Evolutionary conservation across 1,140 invertebrate species (phyloP), one percentile per base, ranked within the genome.

Genomic region (Drosophila ambigua): DNA sequence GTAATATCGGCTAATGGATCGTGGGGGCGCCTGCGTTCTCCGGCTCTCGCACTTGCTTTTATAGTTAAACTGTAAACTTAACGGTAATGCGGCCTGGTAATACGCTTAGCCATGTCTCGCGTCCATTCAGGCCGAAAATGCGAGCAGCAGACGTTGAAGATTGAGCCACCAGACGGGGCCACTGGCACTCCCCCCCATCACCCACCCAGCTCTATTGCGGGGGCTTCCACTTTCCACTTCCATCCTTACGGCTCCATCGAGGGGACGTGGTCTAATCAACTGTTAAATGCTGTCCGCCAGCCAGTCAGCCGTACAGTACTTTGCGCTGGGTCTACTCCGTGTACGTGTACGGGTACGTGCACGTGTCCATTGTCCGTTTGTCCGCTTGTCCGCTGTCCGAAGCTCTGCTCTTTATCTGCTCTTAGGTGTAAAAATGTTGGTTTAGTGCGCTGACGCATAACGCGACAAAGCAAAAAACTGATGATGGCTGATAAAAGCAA

Each of bases 381-480:
- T 45, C 49, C 48, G 24, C 39, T 26, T 57, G 41, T 39, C 35
- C 16, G 50, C 8, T 11, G 24, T 55, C 44, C 43, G 24, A 35
- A 48, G n/a, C 23, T 28, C 55, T 39, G 24, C 43, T 44, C 53
- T 61, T 76, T 51, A 68, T 72, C 65, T 77, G 39, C 62, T 71
- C 51, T 77, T 77, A 88, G 83, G 83, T 88, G 83, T 88, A 89
- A 88, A 88, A 88, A 88, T 88, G 83, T 83, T 79, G 79, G 83
- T 77, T 88, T 88, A 88, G 84, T 83, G 72, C 83, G 72, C 59
- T 88, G 84, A 88, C 79, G 83, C 83, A 89, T 88, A 72, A 77
- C 46, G 49, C 51, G 65, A 63, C 54, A 79, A 69, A 82, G 72
- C 60, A 63, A 58, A 79, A 74, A 58, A 65, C 65, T 51, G 72